phyloP scores from a whole-genome alignment of 2,113 vertebrate genomes.

The Lasiurus cinereus region DNA sequence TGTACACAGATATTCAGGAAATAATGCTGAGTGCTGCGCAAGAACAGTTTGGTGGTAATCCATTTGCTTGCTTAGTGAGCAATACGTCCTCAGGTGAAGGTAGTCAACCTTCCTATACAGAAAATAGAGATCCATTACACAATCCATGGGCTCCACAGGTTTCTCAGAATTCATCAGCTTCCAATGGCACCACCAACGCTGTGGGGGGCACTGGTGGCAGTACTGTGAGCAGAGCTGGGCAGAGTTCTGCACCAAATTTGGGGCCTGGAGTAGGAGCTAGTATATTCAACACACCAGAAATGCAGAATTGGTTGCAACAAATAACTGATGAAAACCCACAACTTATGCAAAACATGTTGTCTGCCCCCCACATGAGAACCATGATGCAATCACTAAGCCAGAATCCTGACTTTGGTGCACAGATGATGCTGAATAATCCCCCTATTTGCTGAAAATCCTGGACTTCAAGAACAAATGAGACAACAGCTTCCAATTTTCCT shows the following conservation, averaged over 20 bases:
- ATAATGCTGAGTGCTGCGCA: conserved; percentile 91
- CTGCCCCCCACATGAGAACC: conserved; percentile 93
- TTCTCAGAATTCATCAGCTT: conserved; percentile 82
- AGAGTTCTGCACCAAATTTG: conserved; percentile 83
- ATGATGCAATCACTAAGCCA: conserved; percentile 95
- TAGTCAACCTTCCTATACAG: conserved; percentile 90
- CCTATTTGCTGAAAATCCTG: conserved; percentile 94
- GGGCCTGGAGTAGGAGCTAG: conserved; percentile 89
- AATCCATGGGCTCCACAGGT: conserved; percentile 91
- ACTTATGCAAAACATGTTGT: conserved; percentile 95
- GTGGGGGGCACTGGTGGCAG: conserved; percentile 64
- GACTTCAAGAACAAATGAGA: conserved; percentile 95
- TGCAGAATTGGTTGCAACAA: conserved; percentile 94
- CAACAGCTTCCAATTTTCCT: conserved; percentile 94
- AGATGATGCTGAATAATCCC: conserved; percentile 97
- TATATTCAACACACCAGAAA: conserved; percentile 91
- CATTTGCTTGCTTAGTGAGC: conserved; percentile 92
- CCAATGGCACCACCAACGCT: conserved; percentile 57
- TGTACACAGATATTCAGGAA: conserved; percentile 92
- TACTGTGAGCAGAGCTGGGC: conserved; percentile 76
- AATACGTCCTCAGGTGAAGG: conserved; percentile 86
- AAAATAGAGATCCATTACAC: conserved; percentile 91
- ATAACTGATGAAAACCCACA: conserved; percentile 94
- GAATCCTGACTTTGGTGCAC: conserved; percentile 94
- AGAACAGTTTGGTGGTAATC: conserved; percentile 93